Evolutionary conservation across 2,113 vertebrate genomes (phyloP).

Genomic region (Oceanites oceanicus): DNA sequence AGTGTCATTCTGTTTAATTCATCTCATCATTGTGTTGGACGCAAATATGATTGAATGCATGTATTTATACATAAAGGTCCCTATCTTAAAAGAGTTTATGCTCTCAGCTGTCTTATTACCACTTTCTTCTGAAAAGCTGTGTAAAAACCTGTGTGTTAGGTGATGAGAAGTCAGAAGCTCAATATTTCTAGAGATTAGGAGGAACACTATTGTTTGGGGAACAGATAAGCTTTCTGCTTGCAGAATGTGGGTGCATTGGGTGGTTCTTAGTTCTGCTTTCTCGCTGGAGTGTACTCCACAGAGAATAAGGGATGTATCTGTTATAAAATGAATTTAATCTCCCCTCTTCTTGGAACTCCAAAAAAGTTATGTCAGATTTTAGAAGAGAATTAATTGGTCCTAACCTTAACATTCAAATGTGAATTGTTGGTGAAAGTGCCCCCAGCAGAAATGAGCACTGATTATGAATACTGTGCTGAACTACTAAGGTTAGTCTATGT

Average conservation of each 20-base stretch:
- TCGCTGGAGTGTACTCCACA: neutral
- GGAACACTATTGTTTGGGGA: neutral
- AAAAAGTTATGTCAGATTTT: neutral
- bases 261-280: neutral
- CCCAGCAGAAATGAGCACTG: neutral
- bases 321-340: neutral
- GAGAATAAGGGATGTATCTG: neutral
- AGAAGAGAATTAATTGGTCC: neutral
- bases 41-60: neutral
- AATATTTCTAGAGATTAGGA: neutral
- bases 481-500: neutral
- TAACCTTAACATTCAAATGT: neutral
- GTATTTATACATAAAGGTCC: neutral
- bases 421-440: neutral
- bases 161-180: neutral
- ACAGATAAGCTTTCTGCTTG: neutral
- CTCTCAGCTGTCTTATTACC: neutral
- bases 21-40: neutral
- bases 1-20: neutral
- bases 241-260: neutral
- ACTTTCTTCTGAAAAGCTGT: neutral
- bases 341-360: neutral
- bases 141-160: neutral
- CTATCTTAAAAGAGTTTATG: neutral
- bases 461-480: neutral